Percentiles rank a stretch among this genome's conserved stretches.
Conservation (phyloP, 2,888 invertebrate species). For the Glyphotaelius pellucidus region DNA sequence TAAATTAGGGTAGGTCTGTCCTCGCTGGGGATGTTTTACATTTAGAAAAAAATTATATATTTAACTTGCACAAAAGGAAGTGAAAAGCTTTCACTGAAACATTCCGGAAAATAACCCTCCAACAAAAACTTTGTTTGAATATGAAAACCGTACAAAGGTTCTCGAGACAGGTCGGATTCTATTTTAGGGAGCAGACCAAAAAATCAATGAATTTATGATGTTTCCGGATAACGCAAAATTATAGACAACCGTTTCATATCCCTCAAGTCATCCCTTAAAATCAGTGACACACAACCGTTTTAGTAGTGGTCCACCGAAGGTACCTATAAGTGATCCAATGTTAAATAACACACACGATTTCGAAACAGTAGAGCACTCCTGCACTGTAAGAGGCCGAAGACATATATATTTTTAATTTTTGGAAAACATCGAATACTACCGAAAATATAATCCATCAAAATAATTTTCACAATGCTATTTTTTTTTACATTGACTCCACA, state of each 20-base stretch:
- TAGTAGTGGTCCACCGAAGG: background rate
- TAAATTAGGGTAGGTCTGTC: background rate
- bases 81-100: background rate
- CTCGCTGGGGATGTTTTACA: background rate
- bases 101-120: background rate
- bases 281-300: background rate
- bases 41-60: background rate
- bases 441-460: too few relatives aligned
- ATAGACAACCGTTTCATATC: background rate
- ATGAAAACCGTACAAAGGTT: background rate
- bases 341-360: too few relatives aligned
- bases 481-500: too few relatives aligned
- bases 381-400: too few relatives aligned
- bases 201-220: background rate
- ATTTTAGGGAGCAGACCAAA: background rate
- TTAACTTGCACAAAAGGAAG: background rate
- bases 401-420: too few relatives aligned
- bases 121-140: background rate
- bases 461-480: too few relatives aligned
- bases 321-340: too few relatives aligned
- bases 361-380: too few relatives aligned
- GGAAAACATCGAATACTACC: too few relatives aligned
- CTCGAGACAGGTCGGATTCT: background rate
- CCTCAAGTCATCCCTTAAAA: background rate
- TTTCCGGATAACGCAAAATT: background rate